Evolutionary conservation across 1,140 invertebrate genomes (phyloP).

Genomic region (Nephotettix cincticeps): DNA sequence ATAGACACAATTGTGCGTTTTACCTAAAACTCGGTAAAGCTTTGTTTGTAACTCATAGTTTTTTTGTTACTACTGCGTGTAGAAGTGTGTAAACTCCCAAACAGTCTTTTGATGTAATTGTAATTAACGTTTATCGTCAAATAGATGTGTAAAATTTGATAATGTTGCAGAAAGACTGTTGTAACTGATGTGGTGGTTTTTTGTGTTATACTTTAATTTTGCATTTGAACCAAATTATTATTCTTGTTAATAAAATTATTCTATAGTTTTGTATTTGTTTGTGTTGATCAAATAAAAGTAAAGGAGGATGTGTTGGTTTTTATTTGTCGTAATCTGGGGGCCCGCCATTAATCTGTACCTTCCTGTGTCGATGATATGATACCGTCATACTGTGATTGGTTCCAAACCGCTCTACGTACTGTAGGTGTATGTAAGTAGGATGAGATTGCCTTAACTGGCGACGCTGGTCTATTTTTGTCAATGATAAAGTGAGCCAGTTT

Average conservation of each 20-base stretch:
- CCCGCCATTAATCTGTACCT: neutral
- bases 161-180: constrained; percentile 8
- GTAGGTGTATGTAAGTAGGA: constrained; percentile 8
- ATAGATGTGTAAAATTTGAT: neutral
- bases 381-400: constrained; percentile 6
- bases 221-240: neutral
- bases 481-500: constrained; percentile 18
- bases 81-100: neutral
- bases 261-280: neutral
- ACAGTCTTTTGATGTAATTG: neutral
- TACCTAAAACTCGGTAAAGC: neutral
- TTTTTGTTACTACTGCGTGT: neutral
- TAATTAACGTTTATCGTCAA: neutral
- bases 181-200: constrained; percentile 1
- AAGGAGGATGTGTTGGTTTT: no score
- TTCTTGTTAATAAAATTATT: neutral
- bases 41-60: neutral
- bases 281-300: neutral
- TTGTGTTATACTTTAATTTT: neutral
- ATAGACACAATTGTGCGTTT: neutral
- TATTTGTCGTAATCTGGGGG: no score
- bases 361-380: neutral
- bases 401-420: neutral
- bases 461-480: constrained; percentile 14
- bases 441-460: constrained; percentile 17